A percentile compares a stretch with the other conserved stretches of the same genome.
phyloP scores from a whole-genome alignment of 1,140 invertebrate genomes.

The Camponotus floridanus region DNA sequence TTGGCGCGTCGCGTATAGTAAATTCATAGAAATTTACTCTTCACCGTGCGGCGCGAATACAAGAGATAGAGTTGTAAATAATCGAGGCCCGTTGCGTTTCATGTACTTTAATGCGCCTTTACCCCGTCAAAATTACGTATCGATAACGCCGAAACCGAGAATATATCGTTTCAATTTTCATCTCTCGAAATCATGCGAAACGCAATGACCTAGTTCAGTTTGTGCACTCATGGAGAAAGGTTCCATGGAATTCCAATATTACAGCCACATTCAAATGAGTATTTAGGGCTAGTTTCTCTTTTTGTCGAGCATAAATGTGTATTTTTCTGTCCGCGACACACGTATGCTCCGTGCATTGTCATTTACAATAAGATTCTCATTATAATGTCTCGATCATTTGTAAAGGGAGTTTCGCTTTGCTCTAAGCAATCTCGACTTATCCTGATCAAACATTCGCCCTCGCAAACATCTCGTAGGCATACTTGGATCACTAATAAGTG shows the following conservation, averaged over 20 bases:
- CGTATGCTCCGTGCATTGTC: neutral
- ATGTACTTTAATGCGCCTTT: conserved; percentile 11
- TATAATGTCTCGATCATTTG: neutral
- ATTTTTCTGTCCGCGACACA: neutral
- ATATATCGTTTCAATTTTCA: neutral
- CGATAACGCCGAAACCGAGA: neutral
- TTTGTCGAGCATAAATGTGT: neutral
- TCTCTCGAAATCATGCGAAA: neutral
- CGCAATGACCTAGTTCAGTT: neutral
- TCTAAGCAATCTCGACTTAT: conserved; percentile 34
- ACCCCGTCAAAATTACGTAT: neutral
- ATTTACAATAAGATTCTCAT: conserved; percentile 4
- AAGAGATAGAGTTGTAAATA: conserved; percentile 5
- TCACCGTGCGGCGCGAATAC: neutral
- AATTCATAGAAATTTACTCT: conserved; percentile 18
- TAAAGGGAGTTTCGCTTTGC: conserved; percentile 28
- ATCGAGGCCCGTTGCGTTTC: neutral
- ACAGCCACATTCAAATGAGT: neutral
- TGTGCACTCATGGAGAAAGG: neutral
- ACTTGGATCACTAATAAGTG: conserved; percentile 44
- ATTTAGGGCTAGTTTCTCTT: conserved; percentile 8
- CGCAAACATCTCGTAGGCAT: conserved; percentile 36
- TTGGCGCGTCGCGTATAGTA: neutral
- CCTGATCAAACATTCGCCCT: conserved; percentile 23
- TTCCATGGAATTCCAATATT: neutral